Percentiles rank a stretch among this genome's conserved stretches.
Conservation (phyloP, 2,113 vertebrate genomes). For the Irena cyanogastra region DNA sequence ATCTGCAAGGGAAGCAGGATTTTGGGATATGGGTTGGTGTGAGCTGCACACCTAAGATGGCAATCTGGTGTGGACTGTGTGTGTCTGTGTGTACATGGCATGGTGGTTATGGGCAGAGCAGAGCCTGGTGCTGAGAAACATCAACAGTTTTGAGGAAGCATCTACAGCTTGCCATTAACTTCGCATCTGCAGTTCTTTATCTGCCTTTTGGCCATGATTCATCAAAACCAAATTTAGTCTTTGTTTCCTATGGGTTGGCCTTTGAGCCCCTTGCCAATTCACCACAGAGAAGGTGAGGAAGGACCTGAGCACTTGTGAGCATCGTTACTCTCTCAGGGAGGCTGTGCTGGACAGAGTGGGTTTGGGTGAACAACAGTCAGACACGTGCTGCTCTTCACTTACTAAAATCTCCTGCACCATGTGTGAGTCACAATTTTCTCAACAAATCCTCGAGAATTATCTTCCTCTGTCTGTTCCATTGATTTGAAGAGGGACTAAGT, state of each 20-base stretch:
- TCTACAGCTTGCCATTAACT: neutral
- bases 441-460: neutral
- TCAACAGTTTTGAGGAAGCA: neutral
- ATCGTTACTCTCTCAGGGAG: accelerated
- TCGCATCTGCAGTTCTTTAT: neutral
- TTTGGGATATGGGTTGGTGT: neutral
- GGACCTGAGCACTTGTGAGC: accelerated
- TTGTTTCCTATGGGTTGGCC: neutral
- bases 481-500: neutral
- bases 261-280: neutral
- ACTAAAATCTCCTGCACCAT: neutral
- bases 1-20: slow-evolving; percentile 51
- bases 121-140: neutral
- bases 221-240: neutral
- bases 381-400: accelerated
- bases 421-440: neutral
- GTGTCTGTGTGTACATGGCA: neutral
- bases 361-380: neutral
- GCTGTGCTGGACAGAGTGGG: neutral
- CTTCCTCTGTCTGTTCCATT: neutral
- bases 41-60: neutral
- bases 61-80: neutral
- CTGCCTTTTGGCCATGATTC: neutral
- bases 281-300: neutral
- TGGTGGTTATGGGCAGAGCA: neutral